These are phyloP conservation scores for Lottia gigantea DNA, from an alignment of 2,888 invertebrate genomes.

Conservation along the genomic window DNA sequence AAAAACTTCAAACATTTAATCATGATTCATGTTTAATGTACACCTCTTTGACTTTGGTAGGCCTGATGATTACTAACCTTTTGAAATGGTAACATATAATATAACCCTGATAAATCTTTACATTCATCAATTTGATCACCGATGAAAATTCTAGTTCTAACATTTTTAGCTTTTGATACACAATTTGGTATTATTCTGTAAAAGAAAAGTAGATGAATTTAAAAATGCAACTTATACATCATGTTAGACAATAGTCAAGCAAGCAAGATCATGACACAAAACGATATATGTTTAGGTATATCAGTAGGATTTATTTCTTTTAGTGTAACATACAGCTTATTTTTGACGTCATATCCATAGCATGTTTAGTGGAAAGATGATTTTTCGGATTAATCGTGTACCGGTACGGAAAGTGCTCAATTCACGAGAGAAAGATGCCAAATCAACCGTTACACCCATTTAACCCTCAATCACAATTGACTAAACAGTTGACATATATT, in stretches of 20 bases:
- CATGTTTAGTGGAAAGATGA: neutral
- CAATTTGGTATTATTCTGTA: conserved; percentile 80
- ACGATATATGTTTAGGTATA: neutral
- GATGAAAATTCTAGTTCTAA: conserved; percentile 91
- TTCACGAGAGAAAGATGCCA: too few species aligned
- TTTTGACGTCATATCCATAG: neutral
- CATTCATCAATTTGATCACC: conserved; percentile 96
- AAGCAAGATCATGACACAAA: neutral
- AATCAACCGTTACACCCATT: too few species aligned
- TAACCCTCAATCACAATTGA: too few species aligned
- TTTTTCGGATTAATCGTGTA: conserved; percentile 4
- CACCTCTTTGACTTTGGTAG: too few species aligned
- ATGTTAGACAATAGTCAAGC: conserved; percentile 38
- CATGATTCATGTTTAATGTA: too few species aligned
- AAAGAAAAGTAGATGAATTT: conserved; percentile 16
- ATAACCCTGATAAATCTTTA: conserved; percentile 93
- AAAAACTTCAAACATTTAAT: too few species aligned
- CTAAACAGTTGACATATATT: too few species aligned
- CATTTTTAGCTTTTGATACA: conserved; percentile 97
- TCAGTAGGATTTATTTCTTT: conserved; percentile 5
- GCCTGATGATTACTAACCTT: conserved; percentile 70
- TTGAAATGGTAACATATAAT: conserved; percentile 92
- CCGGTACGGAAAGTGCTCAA: too few species aligned
- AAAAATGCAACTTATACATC: conserved; percentile 12
- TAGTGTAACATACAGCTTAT: conserved; percentile 6